Percentiles rank a stretch among this genome's conserved stretches.
These are phyloP conservation scores for Pseudopipra pipra DNA, from an alignment of 2,113 vertebrate species.

Conservation along the genomic window DNA sequence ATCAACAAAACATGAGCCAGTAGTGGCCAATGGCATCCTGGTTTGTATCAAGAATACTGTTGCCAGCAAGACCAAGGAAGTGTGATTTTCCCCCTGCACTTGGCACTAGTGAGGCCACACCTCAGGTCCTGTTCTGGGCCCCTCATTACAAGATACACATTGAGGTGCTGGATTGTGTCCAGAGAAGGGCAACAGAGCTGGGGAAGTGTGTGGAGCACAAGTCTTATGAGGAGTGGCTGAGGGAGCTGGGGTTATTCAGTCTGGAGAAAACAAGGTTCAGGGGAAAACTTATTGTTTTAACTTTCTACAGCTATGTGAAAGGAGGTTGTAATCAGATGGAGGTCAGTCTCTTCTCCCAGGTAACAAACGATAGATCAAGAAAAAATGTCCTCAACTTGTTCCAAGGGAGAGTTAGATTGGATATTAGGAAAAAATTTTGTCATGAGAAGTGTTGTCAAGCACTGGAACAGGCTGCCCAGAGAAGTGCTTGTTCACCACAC, in stretches of 20 bases:
- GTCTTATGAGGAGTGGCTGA: not conserved
- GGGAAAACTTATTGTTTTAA: not conserved
- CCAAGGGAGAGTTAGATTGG: not conserved
- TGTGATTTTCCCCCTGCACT: not conserved
- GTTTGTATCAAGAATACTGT: not conserved
- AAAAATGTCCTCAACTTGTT: not conserved
- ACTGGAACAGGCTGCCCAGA: not conserved
- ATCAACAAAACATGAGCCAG: not conserved
- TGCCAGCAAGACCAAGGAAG: not conserved
- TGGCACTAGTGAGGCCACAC: rapidly evolving
- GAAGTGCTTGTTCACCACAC: not conserved
- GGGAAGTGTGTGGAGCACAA: not conserved
- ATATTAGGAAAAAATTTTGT: not conserved
- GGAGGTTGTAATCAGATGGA: not conserved
- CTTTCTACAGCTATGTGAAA: not conserved
- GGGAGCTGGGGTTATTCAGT: not conserved
- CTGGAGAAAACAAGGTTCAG: not conserved
- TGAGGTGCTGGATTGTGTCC: not conserved
- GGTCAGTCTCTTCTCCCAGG: not conserved
- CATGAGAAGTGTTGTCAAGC: not conserved
- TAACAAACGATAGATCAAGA: not conserved
- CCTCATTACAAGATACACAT: not conserved
- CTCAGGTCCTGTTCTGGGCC: not conserved
- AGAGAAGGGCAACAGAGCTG: not conserved
- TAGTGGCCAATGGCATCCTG: too few species aligned